Evolutionary conservation across 2,797 vertebrate species (phyloP), one percentile per base, ranked within the genome.

Genomic region (Gobionotothen gibberifrons): DNA sequence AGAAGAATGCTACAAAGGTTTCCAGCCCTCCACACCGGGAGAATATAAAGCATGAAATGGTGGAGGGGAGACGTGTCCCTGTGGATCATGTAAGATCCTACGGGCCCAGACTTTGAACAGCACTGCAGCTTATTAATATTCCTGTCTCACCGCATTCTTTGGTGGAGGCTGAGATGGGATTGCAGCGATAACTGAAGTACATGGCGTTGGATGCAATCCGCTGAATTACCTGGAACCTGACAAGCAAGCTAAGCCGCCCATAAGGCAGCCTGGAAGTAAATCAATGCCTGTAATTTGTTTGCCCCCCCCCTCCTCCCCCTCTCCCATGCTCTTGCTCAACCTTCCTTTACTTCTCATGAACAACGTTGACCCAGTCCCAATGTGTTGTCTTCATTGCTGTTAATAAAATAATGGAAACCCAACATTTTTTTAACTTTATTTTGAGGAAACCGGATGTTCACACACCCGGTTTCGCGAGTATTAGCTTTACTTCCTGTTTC

Each of bases 211-310:
- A 87, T 83, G 86, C 90, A 85, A 90, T 93, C 83, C 84, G 47
- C 86, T 66, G 87, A 93, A 91, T 94, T 93, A 93, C 91, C 90
- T 88, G 70, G 78, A 89, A 94, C 93, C 89, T 93, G 93, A 94
- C 91, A 77, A 52, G 92, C 83, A 93, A 92, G 88, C 89, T 82
- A 93, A 94, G 72, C 76, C 29, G 0, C 65, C 81, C 74, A 86
- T 92, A 88, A 92, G 83, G 83, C 64, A 26, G 44, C 62, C 81
- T 72, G 81, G 70, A 87, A 89, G 90, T 84, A 86, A 91, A 93
- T 93, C 85, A 89, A 82, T 84, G 78, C 49, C 71, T 77, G 81
- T 89, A 92, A 93, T 91, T 92, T 84, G 82, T 79, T 88, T 86
- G 83, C 88, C 84, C 76, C 79, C 82, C 49, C 59, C 64, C 22